Conservation (phyloP, 2,797 vertebrate genomes). For the Nyctibius grandis region DNA sequence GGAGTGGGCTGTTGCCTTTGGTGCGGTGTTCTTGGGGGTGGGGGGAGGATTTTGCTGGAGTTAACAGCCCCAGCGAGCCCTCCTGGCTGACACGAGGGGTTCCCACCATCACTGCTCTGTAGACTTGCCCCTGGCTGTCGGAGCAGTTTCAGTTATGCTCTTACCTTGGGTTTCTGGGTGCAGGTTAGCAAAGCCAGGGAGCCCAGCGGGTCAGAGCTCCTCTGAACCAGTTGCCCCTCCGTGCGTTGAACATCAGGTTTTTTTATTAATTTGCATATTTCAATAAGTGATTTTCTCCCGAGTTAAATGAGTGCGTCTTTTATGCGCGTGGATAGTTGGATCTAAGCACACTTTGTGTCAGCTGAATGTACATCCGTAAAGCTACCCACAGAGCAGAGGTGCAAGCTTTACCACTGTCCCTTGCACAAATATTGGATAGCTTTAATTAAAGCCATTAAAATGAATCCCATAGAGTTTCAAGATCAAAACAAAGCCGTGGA, state of each 20-base stretch:
- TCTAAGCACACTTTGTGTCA: background rate
- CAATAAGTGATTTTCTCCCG: background rate
- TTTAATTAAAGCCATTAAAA: background rate
- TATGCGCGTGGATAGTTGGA: background rate
- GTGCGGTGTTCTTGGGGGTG: background rate
- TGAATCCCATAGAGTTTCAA: background rate
- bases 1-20: background rate
- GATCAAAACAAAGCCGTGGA: background rate
- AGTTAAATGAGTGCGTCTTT: background rate
- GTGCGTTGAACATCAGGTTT: fast-evolving
- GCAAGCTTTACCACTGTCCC: background rate
- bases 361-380: background rate
- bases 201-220: background rate
- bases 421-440: background rate
- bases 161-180: background rate
- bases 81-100: background rate
- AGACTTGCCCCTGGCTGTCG: background rate
- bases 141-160: fast-evolving
- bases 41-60: background rate
- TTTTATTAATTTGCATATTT: background rate
- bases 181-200: background rate
- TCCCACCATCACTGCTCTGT: background rate
- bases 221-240: background rate
- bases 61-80: background rate
- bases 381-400: background rate